Evolutionary conservation across 2,113 vertebrate species (phyloP), one percentile per base, ranked within the genome.

Genomic region (Thamnophis sirtalis): DNA sequence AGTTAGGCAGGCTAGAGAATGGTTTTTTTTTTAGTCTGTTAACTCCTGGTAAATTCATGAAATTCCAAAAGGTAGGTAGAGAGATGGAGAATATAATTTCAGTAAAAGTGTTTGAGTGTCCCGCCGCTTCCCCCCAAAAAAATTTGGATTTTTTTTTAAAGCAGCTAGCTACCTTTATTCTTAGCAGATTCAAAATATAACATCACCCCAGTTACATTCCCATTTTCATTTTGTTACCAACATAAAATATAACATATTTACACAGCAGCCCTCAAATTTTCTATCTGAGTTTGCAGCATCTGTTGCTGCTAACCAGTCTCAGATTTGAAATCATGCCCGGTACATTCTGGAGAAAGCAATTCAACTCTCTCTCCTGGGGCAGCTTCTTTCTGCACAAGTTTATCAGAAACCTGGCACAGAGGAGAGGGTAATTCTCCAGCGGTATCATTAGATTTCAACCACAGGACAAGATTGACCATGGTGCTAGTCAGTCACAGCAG

Each of bases 181-280:
- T 85, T 92, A 43, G 26, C 48, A 92, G 53, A 89, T 49, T 86
- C 63, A 80, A 86, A 63, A 86, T 84, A 89, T 89, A 55, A 92
- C 5, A 60, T 53, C 28, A 43, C 48, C 33, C 43, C 55, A 51
- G 15, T 9, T n/a, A 87, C 38, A 19, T 38, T 43, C 48, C n/a
- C 22, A 22, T 89, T 63, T 89, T 85, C 48, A 89, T 15, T 38
- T 7, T 80, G 7, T 89, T 89, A 92, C 73, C 55, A 84, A 53
- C 48, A 60, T 38, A 63, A 28, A 86, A 86, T 49, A 86, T 17
- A 58, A 33, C 38, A 63, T 33, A 53, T 60, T 85, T 60, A 92
- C n/a, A 89, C 28, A 53, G 60, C 3, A 60, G 21, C 21, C 19
- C 87, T 11, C 19, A 4, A 48, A 55, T 73, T 88, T n/a, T 26